A percentile compares a stretch with the other conserved stretches of the same genome.
These are phyloP conservation scores for Azorinus chamasolen DNA, from an alignment of 2,888 invertebrate genomes.

Conservation along the genomic window DNA sequence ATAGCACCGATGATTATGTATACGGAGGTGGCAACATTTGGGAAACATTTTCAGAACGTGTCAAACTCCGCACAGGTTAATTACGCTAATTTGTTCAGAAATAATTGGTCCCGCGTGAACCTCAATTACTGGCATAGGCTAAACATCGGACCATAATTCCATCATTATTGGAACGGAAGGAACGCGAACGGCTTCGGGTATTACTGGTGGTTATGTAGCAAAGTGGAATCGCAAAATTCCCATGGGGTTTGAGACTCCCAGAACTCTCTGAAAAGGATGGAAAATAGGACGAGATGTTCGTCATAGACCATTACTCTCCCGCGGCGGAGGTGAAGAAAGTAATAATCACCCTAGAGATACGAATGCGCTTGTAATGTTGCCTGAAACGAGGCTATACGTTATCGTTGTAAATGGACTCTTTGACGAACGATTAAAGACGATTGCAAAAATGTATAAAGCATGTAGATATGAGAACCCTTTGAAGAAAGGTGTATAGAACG, in stretches of 20 bases:
- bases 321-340: conserved; percentile 44
- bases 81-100: conserved; percentile 36
- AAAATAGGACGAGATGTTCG: conserved; percentile 33
- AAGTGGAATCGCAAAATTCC: conserved; percentile 17
- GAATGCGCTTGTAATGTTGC: too few relatives aligned
- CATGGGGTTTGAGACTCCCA: conserved; percentile 2
- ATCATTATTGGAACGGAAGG: conserved; percentile 33
- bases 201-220: conserved; percentile 29
- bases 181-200: conserved; percentile 21
- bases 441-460: too few relatives aligned
- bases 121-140: conserved; percentile 45
- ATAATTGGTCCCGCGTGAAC: conserved; percentile 48
- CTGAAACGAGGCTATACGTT: too few relatives aligned
- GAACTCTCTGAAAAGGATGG: not conserved
- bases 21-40: conserved; percentile 26
- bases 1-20: too few relatives aligned
- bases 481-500: too few relatives aligned
- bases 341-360: conserved; percentile 38
- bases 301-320: conserved; percentile 34
- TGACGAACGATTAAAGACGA: too few relatives aligned
- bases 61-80: conserved; percentile 36
- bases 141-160: conserved; percentile 30
- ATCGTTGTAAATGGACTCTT: too few relatives aligned
- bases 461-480: too few relatives aligned
- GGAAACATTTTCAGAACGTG: conserved; percentile 25